Percentiles rank a stretch among this genome's conserved stretches.
phyloP scores from a whole-genome alignment of 1,140 invertebrate genomes.

The Carcinoscorpius rotundicauda region DNA sequence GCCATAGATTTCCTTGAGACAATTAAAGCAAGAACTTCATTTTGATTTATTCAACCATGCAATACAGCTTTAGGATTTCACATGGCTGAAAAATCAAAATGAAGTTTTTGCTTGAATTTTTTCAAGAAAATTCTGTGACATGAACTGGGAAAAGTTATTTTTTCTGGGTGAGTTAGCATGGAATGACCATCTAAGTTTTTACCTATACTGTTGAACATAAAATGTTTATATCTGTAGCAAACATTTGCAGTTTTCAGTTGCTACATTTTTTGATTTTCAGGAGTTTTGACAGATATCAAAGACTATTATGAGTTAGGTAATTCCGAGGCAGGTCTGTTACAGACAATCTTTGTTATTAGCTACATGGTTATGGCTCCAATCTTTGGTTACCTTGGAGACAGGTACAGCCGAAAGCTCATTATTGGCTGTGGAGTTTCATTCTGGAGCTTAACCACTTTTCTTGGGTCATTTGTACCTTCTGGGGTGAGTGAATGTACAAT shows the following conservation, averaged over 20 bases:
- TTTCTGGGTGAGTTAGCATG: background rate
- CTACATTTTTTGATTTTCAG: slow-evolving; percentile 8
- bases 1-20: no score
- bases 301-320: slow-evolving; percentile 58
- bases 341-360: slow-evolving; percentile 89
- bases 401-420: slow-evolving; percentile 75
- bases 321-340: slow-evolving; percentile 67
- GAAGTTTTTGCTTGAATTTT: no score
- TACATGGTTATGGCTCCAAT: slow-evolving; percentile 97
- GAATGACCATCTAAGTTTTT: background rate
- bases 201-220: background rate
- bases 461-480: slow-evolving; percentile 70
- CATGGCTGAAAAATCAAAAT: no score
- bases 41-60: no score
- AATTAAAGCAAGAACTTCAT: no score
- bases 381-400: slow-evolving; percentile 94
- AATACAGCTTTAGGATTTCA: no score
- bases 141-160: no score
- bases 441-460: slow-evolving; percentile 84
- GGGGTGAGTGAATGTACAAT: slow-evolving; percentile 23
- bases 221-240: background rate
- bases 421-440: slow-evolving; percentile 84
- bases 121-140: no score
- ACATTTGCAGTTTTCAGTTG: background rate
- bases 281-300: slow-evolving; percentile 65